A percentile compares a stretch with the other conserved stretches of the same genome.
phyloP scores from a whole-genome alignment of 2,113 vertebrate species.

The Gasterosteus nipponicus region DNA sequence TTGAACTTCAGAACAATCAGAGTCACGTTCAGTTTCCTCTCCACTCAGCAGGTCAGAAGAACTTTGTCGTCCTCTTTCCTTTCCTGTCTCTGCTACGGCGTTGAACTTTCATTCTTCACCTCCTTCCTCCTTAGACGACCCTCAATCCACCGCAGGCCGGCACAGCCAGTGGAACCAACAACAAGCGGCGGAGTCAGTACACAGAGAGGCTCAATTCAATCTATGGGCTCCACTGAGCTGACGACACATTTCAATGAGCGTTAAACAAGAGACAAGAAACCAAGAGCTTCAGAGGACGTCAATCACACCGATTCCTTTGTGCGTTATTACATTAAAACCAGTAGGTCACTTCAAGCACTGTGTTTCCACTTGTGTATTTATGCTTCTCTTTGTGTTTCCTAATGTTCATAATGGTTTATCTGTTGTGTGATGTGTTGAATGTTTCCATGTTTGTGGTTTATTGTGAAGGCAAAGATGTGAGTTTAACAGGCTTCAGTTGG shows the following conservation, averaged over 20 bases:
- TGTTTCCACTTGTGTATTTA: not conserved
- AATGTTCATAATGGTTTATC: not conserved
- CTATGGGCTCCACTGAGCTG: too few relatives aligned
- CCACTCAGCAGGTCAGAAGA: too few relatives aligned
- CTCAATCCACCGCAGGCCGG: too few relatives aligned
- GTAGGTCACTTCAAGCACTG: not conserved
- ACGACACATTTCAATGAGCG: too few relatives aligned
- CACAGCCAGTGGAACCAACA: not conserved
- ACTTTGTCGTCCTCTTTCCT: too few relatives aligned
- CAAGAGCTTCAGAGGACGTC: too few relatives aligned
- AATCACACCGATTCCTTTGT: not conserved
- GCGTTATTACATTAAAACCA: not conserved
- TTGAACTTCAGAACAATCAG: too few relatives aligned
- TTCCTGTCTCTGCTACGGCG: not conserved
- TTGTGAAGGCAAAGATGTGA: not conserved
- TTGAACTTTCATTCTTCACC: too few relatives aligned
- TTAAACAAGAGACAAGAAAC: too few relatives aligned
- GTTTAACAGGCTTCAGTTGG: not conserved
- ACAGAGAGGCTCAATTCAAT: too few relatives aligned
- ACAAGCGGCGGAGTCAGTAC: not conserved
- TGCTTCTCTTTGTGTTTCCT: not conserved
- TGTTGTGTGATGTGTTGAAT: not conserved
- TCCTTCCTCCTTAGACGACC: too few relatives aligned
- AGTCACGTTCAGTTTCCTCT: too few relatives aligned
- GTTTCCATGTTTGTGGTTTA: not conserved